A percentile compares a stretch with the other conserved stretches of the same genome.
phyloP scores from a whole-genome alignment of 92 coral and sea anemone species.

The Parazoanthus darwini region DNA sequence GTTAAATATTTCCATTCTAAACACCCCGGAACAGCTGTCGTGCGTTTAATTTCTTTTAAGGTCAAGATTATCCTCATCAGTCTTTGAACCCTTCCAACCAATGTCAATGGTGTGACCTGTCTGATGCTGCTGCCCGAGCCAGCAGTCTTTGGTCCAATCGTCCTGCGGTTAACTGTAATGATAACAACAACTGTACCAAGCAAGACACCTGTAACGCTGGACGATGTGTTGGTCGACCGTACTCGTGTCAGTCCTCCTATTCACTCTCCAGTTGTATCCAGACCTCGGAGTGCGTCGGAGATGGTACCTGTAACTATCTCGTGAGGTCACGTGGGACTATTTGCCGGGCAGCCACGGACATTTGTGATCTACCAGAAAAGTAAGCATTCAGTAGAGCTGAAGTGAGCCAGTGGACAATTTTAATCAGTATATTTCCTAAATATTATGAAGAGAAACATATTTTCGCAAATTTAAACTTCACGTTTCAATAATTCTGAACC shows the following conservation, averaged over 20 bases:
- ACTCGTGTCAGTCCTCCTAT: slow-evolving; percentile 74
- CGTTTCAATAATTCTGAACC: too few relatives aligned
- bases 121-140: slow-evolving; percentile 61
- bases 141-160: slow-evolving; percentile 76
- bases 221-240: slow-evolving; percentile 62
- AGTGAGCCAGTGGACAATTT: too few relatives aligned
- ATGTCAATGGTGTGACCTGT: slow-evolving; percentile 92
- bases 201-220: slow-evolving; percentile 72
- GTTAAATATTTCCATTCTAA: too few relatives aligned
- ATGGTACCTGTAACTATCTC: slow-evolving; percentile 70
- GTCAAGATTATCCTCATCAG: slow-evolving; percentile 78
- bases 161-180: slow-evolving; percentile 79
- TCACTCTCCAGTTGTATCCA: slow-evolving; percentile 71
- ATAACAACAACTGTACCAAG: slow-evolving; percentile 72
- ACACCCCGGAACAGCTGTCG: too few relatives aligned
- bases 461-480: too few relatives aligned
- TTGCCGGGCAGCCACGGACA: slow-evolving; percentile 74
- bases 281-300: slow-evolving; percentile 76
- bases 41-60: slow-evolving; percentile 26
- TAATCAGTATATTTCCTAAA: too few relatives aligned
- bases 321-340: slow-evolving; percentile 69
- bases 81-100: slow-evolving; percentile 69
- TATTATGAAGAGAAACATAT: too few relatives aligned
- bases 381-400: neutral
- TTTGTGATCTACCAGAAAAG: slow-evolving; percentile 89